Evolutionary conservation across 2,888 invertebrate genomes (phyloP).

Genomic region (Marronus borbonicus): DNA sequence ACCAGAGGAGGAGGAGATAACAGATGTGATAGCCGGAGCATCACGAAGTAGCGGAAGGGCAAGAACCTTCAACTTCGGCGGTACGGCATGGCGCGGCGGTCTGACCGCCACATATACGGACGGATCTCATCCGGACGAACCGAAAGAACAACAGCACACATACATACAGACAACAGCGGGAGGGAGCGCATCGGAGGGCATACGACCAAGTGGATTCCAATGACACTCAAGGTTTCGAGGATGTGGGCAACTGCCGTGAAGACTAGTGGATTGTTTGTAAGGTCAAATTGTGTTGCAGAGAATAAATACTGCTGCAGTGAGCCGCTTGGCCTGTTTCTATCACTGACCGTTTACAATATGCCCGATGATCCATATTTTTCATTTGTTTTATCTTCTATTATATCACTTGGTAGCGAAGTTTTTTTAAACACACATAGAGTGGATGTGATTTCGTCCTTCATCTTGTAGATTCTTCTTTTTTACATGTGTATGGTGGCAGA

Average conservation of each 20-base stretch:
- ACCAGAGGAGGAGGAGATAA: conserved; percentile 37
- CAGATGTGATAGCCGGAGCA: conserved; percentile 43
- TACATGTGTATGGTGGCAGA: no score
- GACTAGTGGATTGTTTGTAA: conserved; percentile 45
- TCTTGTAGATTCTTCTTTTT: no score
- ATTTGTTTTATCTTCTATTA: neutral
- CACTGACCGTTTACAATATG: neutral
- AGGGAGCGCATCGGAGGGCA: conserved; percentile 21
- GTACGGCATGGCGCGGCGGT: neutral
- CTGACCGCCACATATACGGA: conserved; percentile 2
- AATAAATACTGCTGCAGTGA: conserved; percentile 7
- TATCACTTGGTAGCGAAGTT: no score
- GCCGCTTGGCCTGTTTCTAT: neutral
- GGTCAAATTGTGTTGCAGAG: conserved; percentile 25
- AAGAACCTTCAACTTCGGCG: conserved; percentile 51
- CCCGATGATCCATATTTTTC: neutral
- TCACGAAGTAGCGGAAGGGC: conserved; percentile 52
- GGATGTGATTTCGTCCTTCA: no score
- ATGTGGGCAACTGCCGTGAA: conserved; percentile 52
- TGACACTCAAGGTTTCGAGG: conserved; percentile 52
- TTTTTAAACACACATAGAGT: no score
- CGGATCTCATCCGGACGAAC: conserved; percentile 13
- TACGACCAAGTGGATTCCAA: conserved; percentile 39
- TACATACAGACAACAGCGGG: conserved; percentile 12
- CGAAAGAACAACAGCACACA: conserved; percentile 19